Base-by-base conservation (phyloP, 2,797 vertebrate species). In the Sebastes paucispinis region DNA sequence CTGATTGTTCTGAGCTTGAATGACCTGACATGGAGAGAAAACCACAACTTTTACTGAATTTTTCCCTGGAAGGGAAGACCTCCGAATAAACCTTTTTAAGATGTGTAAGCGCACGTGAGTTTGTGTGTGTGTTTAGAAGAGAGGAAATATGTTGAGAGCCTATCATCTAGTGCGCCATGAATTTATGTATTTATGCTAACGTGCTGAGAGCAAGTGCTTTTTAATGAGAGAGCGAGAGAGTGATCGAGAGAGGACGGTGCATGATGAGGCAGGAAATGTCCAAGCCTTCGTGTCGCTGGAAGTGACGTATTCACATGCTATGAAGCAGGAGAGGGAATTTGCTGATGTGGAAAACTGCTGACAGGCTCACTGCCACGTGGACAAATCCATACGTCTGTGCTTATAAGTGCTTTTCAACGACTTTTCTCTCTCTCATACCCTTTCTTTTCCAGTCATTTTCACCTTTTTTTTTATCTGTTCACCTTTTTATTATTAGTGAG, bases 141-240 rank as follows among this genome's bases (percentile, higher is more conserved):
- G 67, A 68, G 25, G 12, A 64, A 80, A 59, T 75, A 63, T 64
- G 83, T 57, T 47, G 25, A 85, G 69, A 84, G 69, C 27, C 8
- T 75, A 77, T 83, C 52, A 74, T 79, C 57, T 72, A 22, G 36
- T 14, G 25, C 79, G 62, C 52, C 60, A 80, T 89, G 77, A 74
- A 86, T 93, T 84, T 88, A 87, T 91, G 82, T 81, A 89, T 90
- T 89, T 79, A 91, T 92, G 88, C 85, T 76, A 88, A 90, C 71
- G 16, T 83, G 81, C 77, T 80, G 83, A 84, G 85, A 74, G 52
- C 75, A 70, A 91, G 59, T 70, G 76, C 69, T 89, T 89, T 91
- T 90, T 86, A 90, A 87, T 89, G 86, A 89, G 67, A n/a, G 64
- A n/a, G 73, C 43, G 77, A 16, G 67, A 71, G 57, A 73, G 43